Evolutionary conservation across 2,113 vertebrate genomes (phyloP).

Genomic region (Scomber japonicus): DNA sequence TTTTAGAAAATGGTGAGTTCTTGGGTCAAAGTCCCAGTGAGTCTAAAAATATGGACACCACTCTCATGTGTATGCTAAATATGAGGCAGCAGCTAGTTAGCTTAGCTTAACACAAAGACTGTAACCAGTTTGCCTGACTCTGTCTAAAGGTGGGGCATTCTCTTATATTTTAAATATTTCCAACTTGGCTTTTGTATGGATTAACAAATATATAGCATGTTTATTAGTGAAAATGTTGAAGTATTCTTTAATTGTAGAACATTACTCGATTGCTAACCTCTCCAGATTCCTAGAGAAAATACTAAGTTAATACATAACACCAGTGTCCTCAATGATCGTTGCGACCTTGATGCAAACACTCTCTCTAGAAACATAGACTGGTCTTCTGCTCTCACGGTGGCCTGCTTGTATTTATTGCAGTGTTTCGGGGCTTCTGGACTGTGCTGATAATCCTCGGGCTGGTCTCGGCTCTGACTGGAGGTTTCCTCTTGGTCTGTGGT

Average conservation of each 20-base stretch:
- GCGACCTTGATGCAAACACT: too few species aligned
- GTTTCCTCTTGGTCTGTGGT: constrained; percentile 88
- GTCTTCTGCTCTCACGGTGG: background rate
- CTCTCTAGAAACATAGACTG: background rate
- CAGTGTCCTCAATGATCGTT: background rate
- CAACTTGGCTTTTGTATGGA: too few species aligned
- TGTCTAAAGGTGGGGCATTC: too few species aligned
- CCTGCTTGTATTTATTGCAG: constrained; percentile 73
- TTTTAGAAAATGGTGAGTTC: background rate
- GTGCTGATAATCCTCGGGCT: constrained; percentile 86
- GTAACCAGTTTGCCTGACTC: too few species aligned
- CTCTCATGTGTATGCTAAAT: too few species aligned
- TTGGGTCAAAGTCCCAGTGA: background rate
- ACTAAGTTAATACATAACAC: background rate
- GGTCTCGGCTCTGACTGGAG: constrained; percentile 81
- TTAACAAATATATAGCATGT: too few species aligned
- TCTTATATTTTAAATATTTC: too few species aligned
- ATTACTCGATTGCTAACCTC: too few species aligned
- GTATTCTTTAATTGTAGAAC: too few species aligned
- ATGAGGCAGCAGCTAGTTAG: too few species aligned
- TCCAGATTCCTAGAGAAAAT: background rate
- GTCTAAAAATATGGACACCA: background rate
- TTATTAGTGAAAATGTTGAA: too few species aligned
- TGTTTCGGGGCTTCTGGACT: constrained; percentile 93
- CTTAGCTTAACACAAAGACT: too few species aligned